phyloP scores from a whole-genome alignment of 1,140 invertebrate species.

The Meloidogyne floridensis region DNA sequence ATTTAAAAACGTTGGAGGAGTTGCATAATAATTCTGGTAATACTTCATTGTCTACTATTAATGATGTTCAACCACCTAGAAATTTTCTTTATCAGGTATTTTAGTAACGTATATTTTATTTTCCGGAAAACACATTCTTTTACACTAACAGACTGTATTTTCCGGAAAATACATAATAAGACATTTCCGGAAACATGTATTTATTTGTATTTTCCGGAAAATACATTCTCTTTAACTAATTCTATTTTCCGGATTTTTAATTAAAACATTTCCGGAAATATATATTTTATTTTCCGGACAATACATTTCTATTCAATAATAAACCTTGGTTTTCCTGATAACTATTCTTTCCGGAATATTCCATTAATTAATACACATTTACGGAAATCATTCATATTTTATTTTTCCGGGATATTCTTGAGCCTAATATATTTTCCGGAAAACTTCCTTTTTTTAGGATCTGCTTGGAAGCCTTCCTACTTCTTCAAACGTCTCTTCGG shows the following conservation, averaged over 20 bases:
- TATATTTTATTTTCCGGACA: too few species aligned
- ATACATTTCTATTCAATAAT: too few species aligned
- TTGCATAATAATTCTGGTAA: not conserved
- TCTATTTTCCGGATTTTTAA: too few species aligned
- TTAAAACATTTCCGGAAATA: too few species aligned
- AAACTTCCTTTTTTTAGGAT: not conserved
- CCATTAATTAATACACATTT: too few species aligned
- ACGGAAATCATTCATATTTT: too few species aligned
- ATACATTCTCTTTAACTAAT: too few species aligned
- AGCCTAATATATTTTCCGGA: not conserved
- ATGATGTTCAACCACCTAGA: not conserved
- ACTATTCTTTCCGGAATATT: too few species aligned
- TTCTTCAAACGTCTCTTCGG: not conserved
- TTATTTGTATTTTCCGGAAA: too few species aligned
- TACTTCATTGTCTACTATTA: not conserved
- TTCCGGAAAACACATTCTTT: not conserved
- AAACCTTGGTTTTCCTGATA: too few species aligned
- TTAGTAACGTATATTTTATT: not conserved
- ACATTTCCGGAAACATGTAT: too few species aligned
- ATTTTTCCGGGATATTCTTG: not conserved
- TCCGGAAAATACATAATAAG: not conserved
- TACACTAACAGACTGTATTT: too few species aligned
- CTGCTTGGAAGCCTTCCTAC: conserved; percentile 28
- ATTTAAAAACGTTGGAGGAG: not conserved
- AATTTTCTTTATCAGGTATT: not conserved